Evolutionary conservation across 2,113 vertebrate genomes (phyloP).

Genomic region (Pelvicachromis taeniatus): DNA sequence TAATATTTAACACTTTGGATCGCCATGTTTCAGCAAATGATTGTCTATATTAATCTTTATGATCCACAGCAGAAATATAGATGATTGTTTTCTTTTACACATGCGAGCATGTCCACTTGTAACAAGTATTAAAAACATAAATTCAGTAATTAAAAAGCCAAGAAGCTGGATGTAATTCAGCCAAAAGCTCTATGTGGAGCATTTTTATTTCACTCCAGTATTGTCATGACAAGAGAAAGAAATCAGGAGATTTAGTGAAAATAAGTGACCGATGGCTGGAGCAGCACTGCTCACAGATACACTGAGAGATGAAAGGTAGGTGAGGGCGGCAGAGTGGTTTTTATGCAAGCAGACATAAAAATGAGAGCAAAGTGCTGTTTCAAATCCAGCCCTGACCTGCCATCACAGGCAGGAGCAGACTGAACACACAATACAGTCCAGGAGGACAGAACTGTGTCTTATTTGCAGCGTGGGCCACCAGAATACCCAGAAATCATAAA

Average conservation of each 20-base stretch:
- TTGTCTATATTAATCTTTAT: not conserved
- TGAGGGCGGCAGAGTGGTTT: no score
- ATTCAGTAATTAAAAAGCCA: not conserved
- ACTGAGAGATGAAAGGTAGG: no score
- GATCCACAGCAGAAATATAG: not conserved
- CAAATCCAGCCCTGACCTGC: no score
- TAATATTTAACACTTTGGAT: not conserved
- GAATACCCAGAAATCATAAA: not conserved
- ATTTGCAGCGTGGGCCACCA: not conserved
- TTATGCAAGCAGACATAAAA: no score
- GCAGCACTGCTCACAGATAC: no score
- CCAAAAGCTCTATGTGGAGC: not conserved
- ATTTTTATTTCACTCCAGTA: not conserved
- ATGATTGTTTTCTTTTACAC: not conserved
- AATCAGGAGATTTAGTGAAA: not conserved
- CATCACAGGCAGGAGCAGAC: not conserved
- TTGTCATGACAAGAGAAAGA: not conserved
- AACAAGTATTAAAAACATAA: not conserved
- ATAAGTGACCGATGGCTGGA: not conserved
- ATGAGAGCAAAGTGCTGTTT: no score
- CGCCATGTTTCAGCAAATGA: not conserved
- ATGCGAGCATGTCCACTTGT: not conserved
- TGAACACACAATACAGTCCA: not conserved
- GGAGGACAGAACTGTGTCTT: not conserved
- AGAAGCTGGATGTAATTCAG: not conserved